Conservation (phyloP, 2,797 vertebrate species). For the Prunella strophiata region DNA sequence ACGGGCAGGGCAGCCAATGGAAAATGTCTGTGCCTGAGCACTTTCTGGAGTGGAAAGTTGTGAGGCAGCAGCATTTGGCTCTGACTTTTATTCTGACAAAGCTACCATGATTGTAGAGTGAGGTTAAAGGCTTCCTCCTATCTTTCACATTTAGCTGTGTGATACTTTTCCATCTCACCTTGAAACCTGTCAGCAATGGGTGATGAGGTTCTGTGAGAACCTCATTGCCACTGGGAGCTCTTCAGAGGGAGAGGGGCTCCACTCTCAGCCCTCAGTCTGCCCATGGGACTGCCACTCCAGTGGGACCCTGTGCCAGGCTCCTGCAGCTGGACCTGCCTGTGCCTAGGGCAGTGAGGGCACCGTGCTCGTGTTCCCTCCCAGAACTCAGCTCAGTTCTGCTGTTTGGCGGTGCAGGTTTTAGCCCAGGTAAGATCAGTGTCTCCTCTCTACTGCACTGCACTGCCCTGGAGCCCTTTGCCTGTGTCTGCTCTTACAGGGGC, state of each 20-base stretch:
- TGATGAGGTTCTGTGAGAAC: not conserved
- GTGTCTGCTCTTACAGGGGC: not conserved
- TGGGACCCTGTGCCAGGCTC: not conserved
- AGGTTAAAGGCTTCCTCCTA: slow-evolving; percentile 60
- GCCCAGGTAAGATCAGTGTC: too few species aligned
- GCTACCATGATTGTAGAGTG: slow-evolving; percentile 53
- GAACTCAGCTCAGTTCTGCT: accelerated
- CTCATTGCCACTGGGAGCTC: not conserved
- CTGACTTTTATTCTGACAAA: slow-evolving; percentile 71
- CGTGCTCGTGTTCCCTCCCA: accelerated
- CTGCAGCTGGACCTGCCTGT: not conserved
- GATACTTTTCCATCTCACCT: slow-evolving; percentile 59
- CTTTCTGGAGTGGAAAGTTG: slow-evolving; percentile 13
- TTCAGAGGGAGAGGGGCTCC: not conserved
- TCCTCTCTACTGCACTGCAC: not conserved
- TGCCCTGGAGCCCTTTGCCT: not conserved
- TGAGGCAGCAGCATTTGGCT: slow-evolving; percentile 39
- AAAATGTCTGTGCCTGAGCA: slow-evolving; percentile 62
- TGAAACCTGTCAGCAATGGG: slow-evolving; percentile 2
- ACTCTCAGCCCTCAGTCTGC: not conserved
- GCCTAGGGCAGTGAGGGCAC: not conserved
- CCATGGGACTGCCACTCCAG: not conserved
- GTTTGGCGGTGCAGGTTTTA: not conserved
- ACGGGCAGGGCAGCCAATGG: slow-evolving; percentile 48
- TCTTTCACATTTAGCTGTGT: slow-evolving; percentile 57